phyloP scores from a whole-genome alignment of 2,113 vertebrate species.

The Ceyx margarethae region DNA sequence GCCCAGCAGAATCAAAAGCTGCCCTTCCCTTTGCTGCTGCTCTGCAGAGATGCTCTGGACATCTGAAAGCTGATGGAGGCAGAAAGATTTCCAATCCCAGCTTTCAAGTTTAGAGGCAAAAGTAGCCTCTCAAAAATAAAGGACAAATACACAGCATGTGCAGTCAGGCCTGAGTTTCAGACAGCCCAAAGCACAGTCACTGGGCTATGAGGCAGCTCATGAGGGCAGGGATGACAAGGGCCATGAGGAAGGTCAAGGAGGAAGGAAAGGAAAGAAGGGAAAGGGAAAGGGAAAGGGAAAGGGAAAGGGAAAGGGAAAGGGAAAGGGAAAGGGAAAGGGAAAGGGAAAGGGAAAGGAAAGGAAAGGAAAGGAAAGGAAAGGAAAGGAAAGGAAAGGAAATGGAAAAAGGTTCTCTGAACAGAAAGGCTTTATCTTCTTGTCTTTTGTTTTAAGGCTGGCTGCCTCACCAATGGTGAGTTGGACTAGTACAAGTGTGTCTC shows the following conservation, averaged over 20 bases:
- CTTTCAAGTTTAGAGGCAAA: background rate
- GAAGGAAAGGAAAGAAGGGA: no score
- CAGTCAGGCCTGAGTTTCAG: background rate
- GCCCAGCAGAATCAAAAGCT: background rate
- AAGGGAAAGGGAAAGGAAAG: no score
- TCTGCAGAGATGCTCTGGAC: background rate
- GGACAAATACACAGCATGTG: background rate
- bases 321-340: no score
- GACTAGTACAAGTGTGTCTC: background rate
- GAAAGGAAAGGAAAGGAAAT: no score
- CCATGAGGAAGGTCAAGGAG: background rate
- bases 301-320: no score
- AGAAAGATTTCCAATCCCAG: background rate
- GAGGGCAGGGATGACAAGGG: background rate
- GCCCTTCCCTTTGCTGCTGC: background rate
- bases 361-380: no score
- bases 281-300: no score
- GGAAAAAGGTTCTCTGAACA: background rate
- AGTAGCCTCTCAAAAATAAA: background rate
- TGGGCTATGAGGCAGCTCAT: background rate
- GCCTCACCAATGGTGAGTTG: background rate
- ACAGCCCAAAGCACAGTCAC: background rate
- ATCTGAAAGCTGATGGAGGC: background rate
- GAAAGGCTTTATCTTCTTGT: background rate
- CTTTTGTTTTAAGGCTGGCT: background rate